phyloP scores from a whole-genome alignment of 1,140 invertebrate genomes.

The Mycetomoellerius zeteki region DNA sequence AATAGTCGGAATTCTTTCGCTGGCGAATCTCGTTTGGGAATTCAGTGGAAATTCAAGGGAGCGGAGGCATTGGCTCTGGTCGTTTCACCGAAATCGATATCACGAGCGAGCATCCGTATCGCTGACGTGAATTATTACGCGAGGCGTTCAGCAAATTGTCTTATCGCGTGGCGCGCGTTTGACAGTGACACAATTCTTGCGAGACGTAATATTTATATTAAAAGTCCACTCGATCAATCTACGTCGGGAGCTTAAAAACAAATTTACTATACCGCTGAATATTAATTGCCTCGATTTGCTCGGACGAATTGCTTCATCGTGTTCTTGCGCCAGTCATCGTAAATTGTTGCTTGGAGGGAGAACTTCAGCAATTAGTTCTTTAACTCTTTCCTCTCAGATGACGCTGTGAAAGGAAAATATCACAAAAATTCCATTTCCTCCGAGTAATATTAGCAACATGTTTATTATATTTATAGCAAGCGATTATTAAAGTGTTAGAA shows the following conservation, averaged over 20 bases:
- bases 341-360: conserved; percentile 54
- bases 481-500: conserved; percentile 1
- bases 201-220: conserved; percentile 66
- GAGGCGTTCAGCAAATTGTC: conserved; percentile 69
- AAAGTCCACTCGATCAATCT: conserved; percentile 60
- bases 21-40: conserved; percentile 47
- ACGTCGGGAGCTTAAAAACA: conserved; percentile 57
- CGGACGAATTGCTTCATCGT: conserved; percentile 60
- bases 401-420: conserved; percentile 44
- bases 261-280: conserved; percentile 61
- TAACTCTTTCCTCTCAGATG: conserved; percentile 22
- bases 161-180: conserved; percentile 70
- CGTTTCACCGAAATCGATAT: conserved; percentile 67
- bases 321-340: conserved; percentile 57
- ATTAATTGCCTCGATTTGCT: conserved; percentile 65
- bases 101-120: conserved; percentile 55
- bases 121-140: conserved; percentile 72
- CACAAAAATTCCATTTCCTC: conserved; percentile 24
- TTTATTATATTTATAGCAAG: too few relatives aligned
- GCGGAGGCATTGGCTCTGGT: conserved; percentile 47
- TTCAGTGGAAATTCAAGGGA: conserved; percentile 46
- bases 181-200: conserved; percentile 61
- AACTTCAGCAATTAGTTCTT: conserved; percentile 61
- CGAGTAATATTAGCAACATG: neutral
- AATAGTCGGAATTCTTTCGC: conserved; percentile 61